Conservation (phyloP, 2,797 vertebrate species). For the Alosa sapidissima region DNA sequence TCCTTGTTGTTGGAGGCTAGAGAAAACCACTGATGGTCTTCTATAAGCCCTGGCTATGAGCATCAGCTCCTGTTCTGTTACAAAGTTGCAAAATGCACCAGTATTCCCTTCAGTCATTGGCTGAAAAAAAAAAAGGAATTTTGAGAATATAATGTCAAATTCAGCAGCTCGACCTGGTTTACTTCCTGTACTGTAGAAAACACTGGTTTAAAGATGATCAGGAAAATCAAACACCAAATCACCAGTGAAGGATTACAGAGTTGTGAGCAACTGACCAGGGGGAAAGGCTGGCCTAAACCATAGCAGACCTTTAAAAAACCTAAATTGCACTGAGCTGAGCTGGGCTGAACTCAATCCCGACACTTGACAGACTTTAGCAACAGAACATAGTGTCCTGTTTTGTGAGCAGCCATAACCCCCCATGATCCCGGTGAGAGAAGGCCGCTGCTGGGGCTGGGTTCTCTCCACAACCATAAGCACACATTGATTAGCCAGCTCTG, state of each 20-base stretch:
- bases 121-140: too few species aligned
- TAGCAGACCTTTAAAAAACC: not conserved
- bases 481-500: not conserved
- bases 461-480: not conserved
- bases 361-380: not conserved
- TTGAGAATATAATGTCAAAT: not conserved
- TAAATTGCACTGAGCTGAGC: not conserved
- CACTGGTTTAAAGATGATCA: not conserved
- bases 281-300: not conserved
- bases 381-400: not conserved
- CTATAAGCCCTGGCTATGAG: not conserved
- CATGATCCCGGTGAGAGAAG: not conserved
- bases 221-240: not conserved
- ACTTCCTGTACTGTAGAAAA: not conserved
- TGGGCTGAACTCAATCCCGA: not conserved
- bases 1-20: not conserved
- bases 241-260: not conserved
- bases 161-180: not conserved
- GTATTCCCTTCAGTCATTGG: too few species aligned
- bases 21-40: not conserved
- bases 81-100: not conserved
- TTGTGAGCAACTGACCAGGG: not conserved
- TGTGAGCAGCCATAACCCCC: not conserved
- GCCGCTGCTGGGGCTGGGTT: not conserved
- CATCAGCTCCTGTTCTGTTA: too few species aligned